Evolutionary conservation across 35 echinoderm and acorn worm genomes (phyloP).

Genomic region (Acanthaster planci): DNA sequence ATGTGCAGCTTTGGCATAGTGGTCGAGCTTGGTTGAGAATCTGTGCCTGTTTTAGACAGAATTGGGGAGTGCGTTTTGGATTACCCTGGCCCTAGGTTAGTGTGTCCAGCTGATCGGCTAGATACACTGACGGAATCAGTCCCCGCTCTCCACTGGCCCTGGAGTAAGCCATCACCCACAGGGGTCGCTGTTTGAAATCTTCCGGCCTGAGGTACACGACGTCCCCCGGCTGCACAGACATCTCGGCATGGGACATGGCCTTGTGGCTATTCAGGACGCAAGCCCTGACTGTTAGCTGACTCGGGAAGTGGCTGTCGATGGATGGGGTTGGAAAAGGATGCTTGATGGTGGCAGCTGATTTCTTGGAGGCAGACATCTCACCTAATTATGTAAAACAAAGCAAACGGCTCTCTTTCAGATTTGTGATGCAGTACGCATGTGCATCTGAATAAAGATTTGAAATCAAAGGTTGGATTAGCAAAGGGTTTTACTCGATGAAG

Average conservation of each 20-base stretch:
- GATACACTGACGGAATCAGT: slow-evolving; percentile 13
- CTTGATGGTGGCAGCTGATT: background rate
- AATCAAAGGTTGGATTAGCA: no score
- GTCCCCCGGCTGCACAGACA: slow-evolving; percentile 43
- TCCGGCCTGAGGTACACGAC: slow-evolving; percentile 32
- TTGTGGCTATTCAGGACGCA: slow-evolving; percentile 36
- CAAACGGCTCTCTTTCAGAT: no score
- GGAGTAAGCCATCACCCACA: slow-evolving; percentile 32
- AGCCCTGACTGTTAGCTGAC: slow-evolving; percentile 28
- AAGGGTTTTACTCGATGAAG: no score
- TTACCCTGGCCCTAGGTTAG: no score
- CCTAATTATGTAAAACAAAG: background rate
- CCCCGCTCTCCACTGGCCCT: background rate
- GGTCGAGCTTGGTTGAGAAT: no score
- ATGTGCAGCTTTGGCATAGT: no score
- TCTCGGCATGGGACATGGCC: slow-evolving; percentile 22
- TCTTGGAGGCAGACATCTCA: background rate
- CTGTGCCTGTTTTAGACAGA: no score
- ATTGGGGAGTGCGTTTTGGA: no score
- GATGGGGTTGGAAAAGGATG: background rate
- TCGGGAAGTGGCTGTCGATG: background rate
- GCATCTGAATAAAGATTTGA: no score
- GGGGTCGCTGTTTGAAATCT: background rate
- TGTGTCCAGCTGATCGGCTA: background rate
- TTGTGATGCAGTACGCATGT: no score